phyloP scores from a whole-genome alignment of 2,888 invertebrate species.

The Lysandra bellargus region DNA sequence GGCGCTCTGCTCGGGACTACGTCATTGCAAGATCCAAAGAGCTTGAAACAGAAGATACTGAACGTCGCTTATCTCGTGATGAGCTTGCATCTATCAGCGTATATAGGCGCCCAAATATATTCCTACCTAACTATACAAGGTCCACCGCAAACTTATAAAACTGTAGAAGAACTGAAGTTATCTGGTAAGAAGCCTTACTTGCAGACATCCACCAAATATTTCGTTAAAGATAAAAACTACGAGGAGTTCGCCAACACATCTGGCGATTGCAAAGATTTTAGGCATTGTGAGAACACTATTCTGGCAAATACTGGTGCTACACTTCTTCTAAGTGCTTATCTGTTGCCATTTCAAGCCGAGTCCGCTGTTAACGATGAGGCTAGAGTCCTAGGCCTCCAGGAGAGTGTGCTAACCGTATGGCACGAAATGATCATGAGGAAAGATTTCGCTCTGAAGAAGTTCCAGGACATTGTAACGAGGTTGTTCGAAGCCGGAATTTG shows the following conservation, averaged over 20 bases:
- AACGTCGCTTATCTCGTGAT: conserved; percentile 56
- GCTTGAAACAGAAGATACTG: conserved; percentile 58
- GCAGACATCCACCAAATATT: conserved; percentile 49
- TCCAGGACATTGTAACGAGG: conserved; percentile 49
- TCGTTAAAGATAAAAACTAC: conserved; percentile 53
- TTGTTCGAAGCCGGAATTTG: conserved; percentile 65
- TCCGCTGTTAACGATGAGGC: conserved; percentile 61
- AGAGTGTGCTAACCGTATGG: conserved; percentile 57
- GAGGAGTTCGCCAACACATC: conserved; percentile 51
- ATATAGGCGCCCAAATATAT: conserved; percentile 59
- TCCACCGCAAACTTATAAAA: conserved; percentile 54
- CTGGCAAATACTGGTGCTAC: conserved; percentile 55
- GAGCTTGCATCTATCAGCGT: conserved; percentile 57
- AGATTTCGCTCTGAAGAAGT: conserved; percentile 46
- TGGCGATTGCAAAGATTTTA: conserved; percentile 49
- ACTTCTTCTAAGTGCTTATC: conserved; percentile 50
- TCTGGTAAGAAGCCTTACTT: conserved; percentile 55
- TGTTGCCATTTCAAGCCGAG: conserved; percentile 52
- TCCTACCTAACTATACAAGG: conserved; percentile 59
- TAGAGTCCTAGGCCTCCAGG: conserved; percentile 49
- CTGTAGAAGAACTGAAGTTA: conserved; percentile 52
- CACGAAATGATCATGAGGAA: conserved; percentile 64
- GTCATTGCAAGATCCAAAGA: conserved; percentile 51
- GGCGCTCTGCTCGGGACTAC: conserved; percentile 58
- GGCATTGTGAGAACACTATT: conserved; percentile 49